Conservation (phyloP, 2,797 vertebrate species). For the Microchirus variegatus region DNA sequence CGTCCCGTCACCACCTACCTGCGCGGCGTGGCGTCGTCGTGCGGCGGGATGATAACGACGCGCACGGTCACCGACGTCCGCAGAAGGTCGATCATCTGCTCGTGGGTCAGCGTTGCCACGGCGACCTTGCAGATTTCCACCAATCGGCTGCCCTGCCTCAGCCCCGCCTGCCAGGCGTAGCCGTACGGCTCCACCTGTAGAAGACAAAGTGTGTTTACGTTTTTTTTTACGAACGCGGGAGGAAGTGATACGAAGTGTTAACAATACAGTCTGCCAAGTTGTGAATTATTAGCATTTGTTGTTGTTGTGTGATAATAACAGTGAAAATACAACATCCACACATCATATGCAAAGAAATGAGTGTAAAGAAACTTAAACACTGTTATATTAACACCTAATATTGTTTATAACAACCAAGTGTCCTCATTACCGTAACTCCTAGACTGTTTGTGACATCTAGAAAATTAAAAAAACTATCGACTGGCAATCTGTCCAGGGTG, state of each 20-base stretch:
- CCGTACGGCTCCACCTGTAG: conserved; percentile 92
- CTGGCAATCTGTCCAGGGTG: too few species aligned
- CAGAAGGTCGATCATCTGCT: conserved; percentile 98
- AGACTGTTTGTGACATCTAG: too few species aligned
- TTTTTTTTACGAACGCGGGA: not conserved
- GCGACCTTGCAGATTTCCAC: conserved; percentile 99
- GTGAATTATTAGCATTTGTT: too few species aligned
- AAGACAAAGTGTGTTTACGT: not conserved
- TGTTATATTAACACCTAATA: too few species aligned
- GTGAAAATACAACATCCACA: too few species aligned
- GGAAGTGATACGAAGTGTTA: not conserved
- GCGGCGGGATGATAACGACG: conserved; percentile 95
- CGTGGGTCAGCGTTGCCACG: conserved; percentile 94
- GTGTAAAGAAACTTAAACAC: too few species aligned
- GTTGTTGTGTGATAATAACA: too few species aligned
- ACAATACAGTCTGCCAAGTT: too few species aligned
- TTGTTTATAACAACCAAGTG: too few species aligned
- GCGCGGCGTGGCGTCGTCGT: conserved; percentile 95
- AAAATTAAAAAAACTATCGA: too few species aligned
- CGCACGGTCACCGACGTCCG: conserved; percentile 95
- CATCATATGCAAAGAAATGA: too few species aligned
- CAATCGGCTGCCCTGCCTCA: conserved; percentile 95
- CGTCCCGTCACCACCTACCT: conserved; percentile 80
- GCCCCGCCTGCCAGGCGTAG: conserved; percentile 97
- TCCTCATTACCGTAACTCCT: too few species aligned